phyloP scores from a whole-genome alignment of 2,888 invertebrate genomes.

The Empis stercorea region DNA sequence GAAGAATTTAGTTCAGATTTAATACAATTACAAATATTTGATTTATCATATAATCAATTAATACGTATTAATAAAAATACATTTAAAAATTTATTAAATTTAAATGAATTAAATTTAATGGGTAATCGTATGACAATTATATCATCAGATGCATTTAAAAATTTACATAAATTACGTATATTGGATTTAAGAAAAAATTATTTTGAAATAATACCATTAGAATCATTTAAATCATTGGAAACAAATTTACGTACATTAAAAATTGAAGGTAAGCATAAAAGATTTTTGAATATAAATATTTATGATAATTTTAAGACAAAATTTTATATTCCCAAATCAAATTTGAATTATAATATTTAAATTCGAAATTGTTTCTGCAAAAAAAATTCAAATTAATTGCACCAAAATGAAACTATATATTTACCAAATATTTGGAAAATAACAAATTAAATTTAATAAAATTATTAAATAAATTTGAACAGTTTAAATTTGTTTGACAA shows the following conservation, averaged over 20 bases:
- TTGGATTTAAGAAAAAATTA: conserved; percentile 75
- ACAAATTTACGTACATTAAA: conserved; percentile 65
- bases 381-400: no score
- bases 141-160: conserved; percentile 64
- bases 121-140: conserved; percentile 72
- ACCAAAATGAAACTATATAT: no score
- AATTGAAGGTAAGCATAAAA: conserved; percentile 57
- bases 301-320: no score
- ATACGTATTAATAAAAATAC: conserved; percentile 60
- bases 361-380: no score
- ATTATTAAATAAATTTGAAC: no score
- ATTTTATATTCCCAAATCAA: no score
- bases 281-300: no score
- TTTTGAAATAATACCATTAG: conserved; percentile 65
- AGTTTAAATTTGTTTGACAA: no score
- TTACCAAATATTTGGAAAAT: no score
- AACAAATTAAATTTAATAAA: no score
- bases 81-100: conserved; percentile 61
- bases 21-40: conserved; percentile 61
- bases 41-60: conserved; percentile 73
- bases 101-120: conserved; percentile 64
- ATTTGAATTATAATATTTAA: no score
- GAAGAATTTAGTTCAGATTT: conserved; percentile 72
- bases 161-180: conserved; percentile 57
- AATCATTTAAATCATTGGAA: conserved; percentile 64